Conservation (phyloP, 64 coral and sea anemone genomes). For the Acropora yongei region DNA sequence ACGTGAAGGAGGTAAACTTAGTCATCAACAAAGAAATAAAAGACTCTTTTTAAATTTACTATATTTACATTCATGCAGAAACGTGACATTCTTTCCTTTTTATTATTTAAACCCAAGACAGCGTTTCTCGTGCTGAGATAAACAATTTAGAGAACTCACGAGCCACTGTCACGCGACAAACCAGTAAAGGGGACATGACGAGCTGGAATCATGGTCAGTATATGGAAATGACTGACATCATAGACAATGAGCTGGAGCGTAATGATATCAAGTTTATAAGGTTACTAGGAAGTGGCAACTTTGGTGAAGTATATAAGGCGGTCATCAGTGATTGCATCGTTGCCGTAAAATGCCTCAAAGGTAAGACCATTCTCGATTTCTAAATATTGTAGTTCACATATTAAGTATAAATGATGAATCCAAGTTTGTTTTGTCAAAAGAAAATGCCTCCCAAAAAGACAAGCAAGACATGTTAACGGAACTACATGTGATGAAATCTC, state of each 20-base stretch:
- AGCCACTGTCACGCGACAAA: not conserved
- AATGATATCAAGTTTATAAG: not conserved
- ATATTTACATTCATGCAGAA: no score
- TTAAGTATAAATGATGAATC: not conserved
- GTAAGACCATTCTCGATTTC: not conserved
- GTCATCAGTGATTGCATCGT: not conserved
- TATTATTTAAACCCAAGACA: no score
- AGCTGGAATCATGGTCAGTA: not conserved
- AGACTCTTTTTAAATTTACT: no score
- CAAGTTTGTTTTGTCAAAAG: not conserved
- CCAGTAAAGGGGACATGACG: no score
- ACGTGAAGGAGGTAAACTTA: no score
- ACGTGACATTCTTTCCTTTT: no score
- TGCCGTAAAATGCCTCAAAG: slow-evolving; percentile 13
- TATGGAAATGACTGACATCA: not conserved
- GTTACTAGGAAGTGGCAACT: slow-evolving; percentile 24
- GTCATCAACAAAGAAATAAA: no score
- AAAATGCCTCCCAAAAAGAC: slow-evolving; percentile 36
- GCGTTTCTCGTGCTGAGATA: not conserved
- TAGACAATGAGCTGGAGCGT: not conserved
- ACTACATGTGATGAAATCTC: slow-evolving; percentile 54
- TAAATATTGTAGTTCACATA: not conserved
- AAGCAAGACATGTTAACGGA: slow-evolving; percentile 55
- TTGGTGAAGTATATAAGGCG: slow-evolving; percentile 18
- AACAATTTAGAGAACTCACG: not conserved